Base-by-base conservation (phyloP, 2,797 vertebrate genomes). In the Huso huso region DNA sequence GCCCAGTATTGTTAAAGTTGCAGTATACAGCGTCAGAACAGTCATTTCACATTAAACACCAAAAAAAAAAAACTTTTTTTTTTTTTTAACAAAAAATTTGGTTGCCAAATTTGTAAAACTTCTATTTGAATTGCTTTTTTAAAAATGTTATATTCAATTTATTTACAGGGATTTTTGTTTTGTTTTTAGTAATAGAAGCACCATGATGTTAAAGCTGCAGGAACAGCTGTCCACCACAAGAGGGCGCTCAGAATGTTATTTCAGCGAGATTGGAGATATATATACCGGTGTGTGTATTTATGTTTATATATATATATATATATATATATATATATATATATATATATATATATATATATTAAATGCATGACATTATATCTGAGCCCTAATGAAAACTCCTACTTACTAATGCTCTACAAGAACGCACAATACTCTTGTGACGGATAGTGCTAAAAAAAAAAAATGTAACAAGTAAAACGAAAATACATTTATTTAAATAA, bases 1-100 rank as follows among this genome's bases (percentile, higher is more conserved):
- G 93, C 84, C 88, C 86, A 84, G 91, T 91, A 87, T 89, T 87
- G 90, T 86, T 90, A 89, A 97, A 95, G 92, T 93, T 95, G 95
- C 95, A 97, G 94, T 89, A 93, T 90, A 93, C 93, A 95, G 90
- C 90, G 88, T 89, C 77, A 78, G 65, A 69, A 72, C 83, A 83
- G 80, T 81, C 72, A 67, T 83, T 89, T 89, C 83, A 84, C 81
- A 86, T 87, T 79, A 83, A 75, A 81, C 50, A n/a, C 77, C 49
- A 67, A 1, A 71, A 76, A 68, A 75, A 78, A 51, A 37, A 37
- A 37, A 37, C n/a, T n/a, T n/a, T 37, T 37, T 11, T 12, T 6
- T 58, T 58, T 7, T 58, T 58, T 58, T n/a, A 58, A 4, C 37
- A 37, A 37, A 37, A 55, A 55, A 9, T 10, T 10, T 37, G 13